These are phyloP conservation scores for Protosalanx chinensis DNA, from an alignment of 2,797 vertebrate species.

Conservation along the genomic window DNA sequence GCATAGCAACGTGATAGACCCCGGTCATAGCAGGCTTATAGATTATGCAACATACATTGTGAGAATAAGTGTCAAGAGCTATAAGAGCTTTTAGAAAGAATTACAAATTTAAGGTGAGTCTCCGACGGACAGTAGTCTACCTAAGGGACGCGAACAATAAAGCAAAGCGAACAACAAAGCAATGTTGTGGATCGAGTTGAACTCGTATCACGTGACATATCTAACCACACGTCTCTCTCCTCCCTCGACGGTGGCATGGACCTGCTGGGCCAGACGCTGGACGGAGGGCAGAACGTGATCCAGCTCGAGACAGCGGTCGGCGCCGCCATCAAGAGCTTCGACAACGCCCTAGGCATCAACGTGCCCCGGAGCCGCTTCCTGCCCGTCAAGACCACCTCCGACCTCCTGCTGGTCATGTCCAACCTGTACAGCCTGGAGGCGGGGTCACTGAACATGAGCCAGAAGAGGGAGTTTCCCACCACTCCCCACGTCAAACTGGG, in stretches of 20 bases:
- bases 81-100: too few relatives aligned
- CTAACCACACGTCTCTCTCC: not conserved
- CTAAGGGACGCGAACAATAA: too few relatives aligned
- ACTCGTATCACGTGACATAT: not conserved
- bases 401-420: conserved; percentile 97
- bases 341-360: conserved; percentile 94
- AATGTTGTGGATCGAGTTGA: not conserved
- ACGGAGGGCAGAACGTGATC: conserved; percentile 92
- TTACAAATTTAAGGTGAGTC: too few relatives aligned
- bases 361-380: conserved; percentile 97
- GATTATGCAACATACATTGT: too few relatives aligned
- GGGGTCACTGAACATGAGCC: conserved; percentile 94
- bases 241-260: not conserved
- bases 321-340: conserved; percentile 96
- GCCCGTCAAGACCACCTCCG: conserved; percentile 96
- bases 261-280: conserved; percentile 78
- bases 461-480: conserved; percentile 92
- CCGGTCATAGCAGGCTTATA: too few relatives aligned
- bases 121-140: too few relatives aligned
- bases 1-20: too few relatives aligned
- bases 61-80: too few relatives aligned
- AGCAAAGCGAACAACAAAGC: too few relatives aligned
- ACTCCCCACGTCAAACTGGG: conserved; percentile 97
- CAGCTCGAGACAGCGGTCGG: conserved; percentile 98
- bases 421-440: conserved; percentile 97